These are phyloP conservation scores for Chymomyza caudatula DNA, from an alignment of 2,888 invertebrate species.

Conservation along the genomic window DNA sequence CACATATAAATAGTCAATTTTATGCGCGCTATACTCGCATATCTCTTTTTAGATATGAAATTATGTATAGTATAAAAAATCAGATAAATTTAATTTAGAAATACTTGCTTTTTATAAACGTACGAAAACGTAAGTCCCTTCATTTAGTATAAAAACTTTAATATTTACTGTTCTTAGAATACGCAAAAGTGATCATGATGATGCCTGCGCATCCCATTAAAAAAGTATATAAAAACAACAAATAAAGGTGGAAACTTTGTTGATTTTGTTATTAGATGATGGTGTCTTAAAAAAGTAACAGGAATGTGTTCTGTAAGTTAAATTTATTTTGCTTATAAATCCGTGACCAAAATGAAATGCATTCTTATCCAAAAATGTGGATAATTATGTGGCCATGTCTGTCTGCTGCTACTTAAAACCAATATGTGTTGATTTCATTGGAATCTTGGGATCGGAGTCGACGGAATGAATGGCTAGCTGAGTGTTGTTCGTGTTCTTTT, in stretches of 20 bases:
- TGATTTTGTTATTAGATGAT: slow-evolving; percentile 1
- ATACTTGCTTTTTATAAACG: slow-evolving; percentile 52
- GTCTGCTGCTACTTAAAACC: slow-evolving; percentile 16
- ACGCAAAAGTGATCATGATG: slow-evolving; percentile 40
- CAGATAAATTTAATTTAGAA: slow-evolving; percentile 53
- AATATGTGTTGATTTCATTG: slow-evolving; percentile 13
- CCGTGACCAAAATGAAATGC: slow-evolving; percentile 30
- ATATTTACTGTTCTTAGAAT: slow-evolving; percentile 50
- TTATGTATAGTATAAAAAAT: slow-evolving; percentile 25
- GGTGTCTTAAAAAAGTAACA: not conserved
- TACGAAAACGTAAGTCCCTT: slow-evolving; percentile 35
- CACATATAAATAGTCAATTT: slow-evolving; percentile 52
- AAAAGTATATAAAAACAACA: not conserved
- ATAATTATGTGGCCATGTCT: too few relatives aligned
- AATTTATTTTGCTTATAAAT: slow-evolving; percentile 23
- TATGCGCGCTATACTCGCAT: slow-evolving; percentile 31
- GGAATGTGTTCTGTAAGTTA: not conserved
- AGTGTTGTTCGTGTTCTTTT: slow-evolving; percentile 18
- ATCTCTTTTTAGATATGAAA: slow-evolving; percentile 1
- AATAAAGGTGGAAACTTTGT: not conserved
- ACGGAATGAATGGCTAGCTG: slow-evolving; percentile 66
- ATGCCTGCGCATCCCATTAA: not conserved
- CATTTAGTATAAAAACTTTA: slow-evolving; percentile 8
- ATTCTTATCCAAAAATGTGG: slow-evolving; percentile 12
- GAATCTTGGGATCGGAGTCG: slow-evolving; percentile 48